Conservation (phyloP, 2,113 vertebrate genomes). For the Paradoxurus hermaphroditus region DNA sequence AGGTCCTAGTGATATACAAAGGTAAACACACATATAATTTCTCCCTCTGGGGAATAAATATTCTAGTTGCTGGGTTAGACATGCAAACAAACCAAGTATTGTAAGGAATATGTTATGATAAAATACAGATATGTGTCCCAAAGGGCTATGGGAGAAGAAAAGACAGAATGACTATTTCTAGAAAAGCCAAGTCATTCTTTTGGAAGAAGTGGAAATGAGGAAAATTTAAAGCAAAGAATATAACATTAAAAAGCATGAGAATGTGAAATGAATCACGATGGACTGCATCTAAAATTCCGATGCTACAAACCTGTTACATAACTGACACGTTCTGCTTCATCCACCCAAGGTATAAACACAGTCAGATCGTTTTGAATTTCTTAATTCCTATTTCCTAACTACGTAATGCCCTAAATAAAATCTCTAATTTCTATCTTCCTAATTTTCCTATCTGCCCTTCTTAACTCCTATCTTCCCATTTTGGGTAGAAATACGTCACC, state of each 20-base stretch:
- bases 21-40: conserved; percentile 3
- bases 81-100: background rate
- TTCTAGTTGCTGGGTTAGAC: background rate
- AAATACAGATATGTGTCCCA: background rate
- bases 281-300: background rate
- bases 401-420: background rate
- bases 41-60: background rate
- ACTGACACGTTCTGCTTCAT: background rate
- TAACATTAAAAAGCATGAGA: background rate
- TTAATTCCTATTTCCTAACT: background rate
- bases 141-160: background rate
- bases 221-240: background rate
- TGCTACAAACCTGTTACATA: background rate
- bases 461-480: background rate
- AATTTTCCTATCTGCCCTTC: background rate
- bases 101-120: background rate
- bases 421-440: background rate
- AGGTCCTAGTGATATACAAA: background rate
- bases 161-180: background rate
- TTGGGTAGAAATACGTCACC: background rate
- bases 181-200: background rate
- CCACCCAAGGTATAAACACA: background rate
- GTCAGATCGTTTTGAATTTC: background rate
- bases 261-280: background rate
- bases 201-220: background rate